phyloP scores from a whole-genome alignment of 2,113 vertebrate genomes.

The Cnemophilus loriae region DNA sequence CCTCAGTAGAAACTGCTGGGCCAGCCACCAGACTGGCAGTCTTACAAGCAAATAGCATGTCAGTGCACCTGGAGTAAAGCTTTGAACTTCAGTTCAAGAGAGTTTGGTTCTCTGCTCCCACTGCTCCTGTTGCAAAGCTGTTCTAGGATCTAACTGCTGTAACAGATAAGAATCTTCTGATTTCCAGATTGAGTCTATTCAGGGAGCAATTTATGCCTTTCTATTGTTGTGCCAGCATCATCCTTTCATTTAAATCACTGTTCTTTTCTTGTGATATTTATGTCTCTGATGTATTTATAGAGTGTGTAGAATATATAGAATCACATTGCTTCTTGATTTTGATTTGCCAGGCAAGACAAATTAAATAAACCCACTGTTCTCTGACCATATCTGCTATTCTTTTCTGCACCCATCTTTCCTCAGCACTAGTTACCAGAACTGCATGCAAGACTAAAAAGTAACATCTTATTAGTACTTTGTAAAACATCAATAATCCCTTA shows the following conservation, averaged over 20 bases:
- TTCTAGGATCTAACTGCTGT: not conserved
- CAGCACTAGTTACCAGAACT: not conserved
- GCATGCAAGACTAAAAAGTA: not conserved
- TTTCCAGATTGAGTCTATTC: conserved; percentile 33
- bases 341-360: not conserved
- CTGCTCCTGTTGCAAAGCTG: not conserved
- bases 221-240: conserved; percentile 15
- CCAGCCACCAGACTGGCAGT: not conserved
- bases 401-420: not conserved
- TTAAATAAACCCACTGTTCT: not conserved
- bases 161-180: conserved; percentile 1
- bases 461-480: not conserved
- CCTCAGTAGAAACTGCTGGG: not conserved
- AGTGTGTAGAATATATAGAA: no score
- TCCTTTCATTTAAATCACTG: not conserved
- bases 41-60: not conserved
- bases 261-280: not conserved
- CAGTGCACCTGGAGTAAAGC: not conserved
- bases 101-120: not conserved
- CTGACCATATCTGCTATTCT: not conserved
- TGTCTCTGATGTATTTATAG: conserved; percentile 30
- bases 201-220: conserved; percentile 20
- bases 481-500: not conserved
- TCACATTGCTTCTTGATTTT: not conserved
- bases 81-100: not conserved